A percentile compares a stretch with the other conserved stretches of the same genome.
phyloP scores from a whole-genome alignment of 2,797 vertebrate genomes.

The Syndactyla subalaris region DNA sequence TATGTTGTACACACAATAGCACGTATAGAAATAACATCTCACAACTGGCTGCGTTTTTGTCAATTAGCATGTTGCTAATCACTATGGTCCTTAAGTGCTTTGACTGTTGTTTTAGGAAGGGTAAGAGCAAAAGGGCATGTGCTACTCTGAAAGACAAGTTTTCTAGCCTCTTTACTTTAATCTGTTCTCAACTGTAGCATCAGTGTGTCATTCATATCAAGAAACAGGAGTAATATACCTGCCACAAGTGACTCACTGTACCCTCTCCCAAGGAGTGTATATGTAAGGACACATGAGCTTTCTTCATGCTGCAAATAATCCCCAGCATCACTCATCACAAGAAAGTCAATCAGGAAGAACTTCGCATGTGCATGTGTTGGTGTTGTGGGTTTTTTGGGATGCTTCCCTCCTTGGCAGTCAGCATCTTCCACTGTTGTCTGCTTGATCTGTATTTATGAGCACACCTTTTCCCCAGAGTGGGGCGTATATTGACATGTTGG shows the following conservation, averaged over 20 bases:
- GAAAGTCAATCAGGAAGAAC: neutral
- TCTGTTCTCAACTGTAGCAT: neutral
- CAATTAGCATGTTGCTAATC: neutral
- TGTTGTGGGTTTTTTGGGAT: rapidly evolving
- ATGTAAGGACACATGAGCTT: neutral
- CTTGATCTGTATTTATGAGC: neutral
- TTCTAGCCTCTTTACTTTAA: neutral
- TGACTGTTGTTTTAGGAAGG: neutral
- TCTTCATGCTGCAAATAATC: neutral
- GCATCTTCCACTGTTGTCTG: neutral
- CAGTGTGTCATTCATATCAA: neutral
- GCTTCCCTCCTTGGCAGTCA: neutral
- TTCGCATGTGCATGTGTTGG: rapidly evolving
- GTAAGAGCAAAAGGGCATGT: neutral
- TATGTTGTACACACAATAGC: rapidly evolving
- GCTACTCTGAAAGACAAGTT: neutral
- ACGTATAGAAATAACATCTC: neutral
- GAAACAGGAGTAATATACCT: neutral
- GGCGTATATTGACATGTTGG: rapidly evolving
- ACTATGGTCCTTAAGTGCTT: neutral
- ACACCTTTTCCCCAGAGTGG: neutral
- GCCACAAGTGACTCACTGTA: neutral
- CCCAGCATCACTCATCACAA: neutral
- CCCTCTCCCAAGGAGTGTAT: neutral
- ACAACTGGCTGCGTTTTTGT: neutral